Base-by-base conservation (phyloP, 2,113 vertebrate species). In the Zeus faber region DNA sequence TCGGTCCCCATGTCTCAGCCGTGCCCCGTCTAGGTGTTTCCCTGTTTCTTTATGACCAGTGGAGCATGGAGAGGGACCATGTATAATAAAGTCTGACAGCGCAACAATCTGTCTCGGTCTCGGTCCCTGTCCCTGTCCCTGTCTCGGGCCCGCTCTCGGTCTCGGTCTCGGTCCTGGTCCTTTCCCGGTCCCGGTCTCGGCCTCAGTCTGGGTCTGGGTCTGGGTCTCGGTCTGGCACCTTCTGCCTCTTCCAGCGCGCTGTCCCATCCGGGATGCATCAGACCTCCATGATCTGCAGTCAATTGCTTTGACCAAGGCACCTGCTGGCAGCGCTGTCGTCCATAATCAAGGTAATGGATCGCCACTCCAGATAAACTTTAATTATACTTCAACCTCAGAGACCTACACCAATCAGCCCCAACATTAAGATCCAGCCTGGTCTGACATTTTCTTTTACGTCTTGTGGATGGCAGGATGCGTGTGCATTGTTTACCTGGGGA, bases 261-360 rank as follows among this genome's bases (percentile, higher is more conserved):
- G 56, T 44, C 23, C 31, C 54, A 21, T 62, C 58, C 46, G 59
- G 16, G 60, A 62, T 66, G 58, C 44, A 67, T 80, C 74, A 65
- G 68, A 75, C 83, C 71, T 78, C 79, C 72, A 76, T 83, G 74
- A 80, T 78, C 56, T 67, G 43, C 49, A 77, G 74, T 77, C 79
- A 84, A 75, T 83, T 84, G 79, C 72, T 86, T 83, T 82, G 77
- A 81, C 76, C 74, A 67, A 18, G 29, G 54, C 79, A 74, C 67
- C 82, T 73, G 75, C 58, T 54, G 45, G 57, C 65, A 50, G 49
- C 35, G 13, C 61, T 62, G 71, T 72, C 77, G 69, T 44, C 69
- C 39, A 50, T 68, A 72, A 74, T 77, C 72, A 41, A 72, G 74
- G 70, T 63, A 77, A 76, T 74, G 73, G 70, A 80, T 85, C 63